Conservation (phyloP, 2,888 invertebrate genomes). For the Lagria hirta region DNA sequence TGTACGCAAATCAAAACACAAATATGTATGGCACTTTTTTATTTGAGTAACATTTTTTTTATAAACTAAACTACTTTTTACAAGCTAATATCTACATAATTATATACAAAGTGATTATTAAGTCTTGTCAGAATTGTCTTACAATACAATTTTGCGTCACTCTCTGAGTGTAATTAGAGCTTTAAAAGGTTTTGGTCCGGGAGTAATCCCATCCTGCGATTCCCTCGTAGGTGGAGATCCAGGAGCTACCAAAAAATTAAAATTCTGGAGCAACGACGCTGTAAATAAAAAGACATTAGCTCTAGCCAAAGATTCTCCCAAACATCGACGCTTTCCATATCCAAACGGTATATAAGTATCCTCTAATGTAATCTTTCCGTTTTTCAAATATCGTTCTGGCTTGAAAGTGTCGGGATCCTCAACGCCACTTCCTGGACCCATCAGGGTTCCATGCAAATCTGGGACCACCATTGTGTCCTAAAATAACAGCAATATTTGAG, state of each 20-base stretch:
- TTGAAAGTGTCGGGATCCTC: slow-evolving; percentile 70
- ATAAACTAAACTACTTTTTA: too few relatives aligned
- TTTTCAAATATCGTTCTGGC: slow-evolving; percentile 72
- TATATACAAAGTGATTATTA: too few relatives aligned
- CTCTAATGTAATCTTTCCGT: slow-evolving; percentile 61
- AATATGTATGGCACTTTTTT: too few relatives aligned
- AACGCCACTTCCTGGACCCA: slow-evolving; percentile 65
- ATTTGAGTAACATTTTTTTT: too few relatives aligned
- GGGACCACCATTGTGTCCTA: slow-evolving; percentile 80
- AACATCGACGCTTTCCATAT: slow-evolving; percentile 75
- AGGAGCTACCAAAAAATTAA: slow-evolving; percentile 66
- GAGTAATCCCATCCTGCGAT: slow-evolving; percentile 76
- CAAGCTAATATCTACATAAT: too few relatives aligned
- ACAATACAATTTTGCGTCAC: not conserved
- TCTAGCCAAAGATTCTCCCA: slow-evolving; percentile 77
- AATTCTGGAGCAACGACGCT: slow-evolving; percentile 72
- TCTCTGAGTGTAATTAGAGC: slow-evolving; percentile 59
- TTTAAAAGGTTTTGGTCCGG: slow-evolving; percentile 71
- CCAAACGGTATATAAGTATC: slow-evolving; percentile 79
- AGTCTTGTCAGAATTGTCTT: too few relatives aligned
- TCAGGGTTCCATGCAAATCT: slow-evolving; percentile 72
- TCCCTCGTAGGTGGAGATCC: slow-evolving; percentile 67
- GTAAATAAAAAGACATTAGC: slow-evolving; percentile 79
- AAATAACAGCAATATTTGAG: slow-evolving; percentile 33
- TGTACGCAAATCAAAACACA: too few relatives aligned